Percentiles rank a stretch among this genome's conserved stretches.
Evolutionary conservation across 2,888 invertebrate species (phyloP).

Genomic region (Drosophila fungiperda): DNA sequence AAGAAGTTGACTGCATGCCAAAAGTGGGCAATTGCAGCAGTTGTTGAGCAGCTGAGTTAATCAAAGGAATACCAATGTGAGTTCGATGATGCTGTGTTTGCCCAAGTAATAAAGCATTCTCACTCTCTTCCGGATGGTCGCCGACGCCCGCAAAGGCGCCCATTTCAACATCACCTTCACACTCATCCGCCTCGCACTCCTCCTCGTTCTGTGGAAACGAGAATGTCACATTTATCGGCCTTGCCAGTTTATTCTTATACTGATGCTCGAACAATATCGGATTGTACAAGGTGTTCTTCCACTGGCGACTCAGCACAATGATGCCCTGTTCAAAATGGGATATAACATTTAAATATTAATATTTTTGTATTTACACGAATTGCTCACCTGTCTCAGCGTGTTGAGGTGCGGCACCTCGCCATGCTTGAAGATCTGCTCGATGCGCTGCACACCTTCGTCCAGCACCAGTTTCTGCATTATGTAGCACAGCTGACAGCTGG

Average conservation of each 20-base stretch:
- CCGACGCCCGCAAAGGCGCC: conserved; percentile 82
- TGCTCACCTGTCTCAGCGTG: conserved; percentile 91
- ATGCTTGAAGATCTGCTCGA: conserved; percentile 93
- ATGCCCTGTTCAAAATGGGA: conserved; percentile 89
- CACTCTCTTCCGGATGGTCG: conserved; percentile 85
- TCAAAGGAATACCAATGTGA: conserved; percentile 85
- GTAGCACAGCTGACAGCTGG: conserved; percentile 96
- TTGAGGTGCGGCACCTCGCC: conserved; percentile 94
- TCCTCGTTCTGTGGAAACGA: conserved; percentile 93
- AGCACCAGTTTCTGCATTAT: conserved; percentile 94
- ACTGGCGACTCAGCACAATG: conserved; percentile 97
- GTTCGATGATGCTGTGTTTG: conserved; percentile 85
- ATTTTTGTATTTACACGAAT: no score
- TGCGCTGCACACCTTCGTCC: conserved; percentile 90
- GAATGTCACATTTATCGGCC: conserved; percentile 95
- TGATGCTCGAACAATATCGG: conserved; percentile 95
- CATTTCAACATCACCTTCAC: conserved; percentile 84
- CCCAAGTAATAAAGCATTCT: conserved; percentile 85
- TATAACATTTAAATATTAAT: not conserved
- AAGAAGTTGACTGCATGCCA: conserved; percentile 55
- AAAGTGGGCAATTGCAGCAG: conserved; percentile 31
- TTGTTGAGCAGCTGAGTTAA: conserved; percentile 79
- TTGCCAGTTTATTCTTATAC: conserved; percentile 92
- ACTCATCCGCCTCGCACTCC: conserved; percentile 85
- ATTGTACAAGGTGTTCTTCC: conserved; percentile 98